phyloP scores from a whole-genome alignment of 2,888 invertebrate species.

The Eledona agricola region DNA sequence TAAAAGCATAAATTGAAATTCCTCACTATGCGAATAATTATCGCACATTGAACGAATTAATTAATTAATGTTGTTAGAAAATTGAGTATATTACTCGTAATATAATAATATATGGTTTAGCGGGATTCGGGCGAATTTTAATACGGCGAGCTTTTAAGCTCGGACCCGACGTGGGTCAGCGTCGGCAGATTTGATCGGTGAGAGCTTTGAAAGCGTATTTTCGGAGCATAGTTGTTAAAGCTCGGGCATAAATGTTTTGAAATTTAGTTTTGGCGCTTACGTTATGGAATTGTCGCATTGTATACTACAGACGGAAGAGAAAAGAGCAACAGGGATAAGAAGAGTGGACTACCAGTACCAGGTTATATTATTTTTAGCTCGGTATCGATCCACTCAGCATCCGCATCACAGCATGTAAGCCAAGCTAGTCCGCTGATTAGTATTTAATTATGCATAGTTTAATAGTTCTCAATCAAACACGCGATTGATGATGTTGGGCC shows the following conservation, averaged over 20 bases:
- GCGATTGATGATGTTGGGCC: conserved; percentile 26
- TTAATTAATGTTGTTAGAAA: too few relatives aligned
- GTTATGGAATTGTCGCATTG: conserved; percentile 4
- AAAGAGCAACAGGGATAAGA: conserved; percentile 22
- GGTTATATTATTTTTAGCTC: conserved; percentile 44
- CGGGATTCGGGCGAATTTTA: too few relatives aligned
- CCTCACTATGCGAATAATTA: too few relatives aligned
- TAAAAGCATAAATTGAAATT: too few relatives aligned
- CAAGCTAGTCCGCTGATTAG: conserved; percentile 33
- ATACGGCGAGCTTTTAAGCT: too few relatives aligned
- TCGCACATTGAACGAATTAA: too few relatives aligned
- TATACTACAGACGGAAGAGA: conserved; percentile 14
- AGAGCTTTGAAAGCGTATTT: too few relatives aligned
- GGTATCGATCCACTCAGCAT: conserved; percentile 40
- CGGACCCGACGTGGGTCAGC: too few relatives aligned
- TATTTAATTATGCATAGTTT: conserved; percentile 37
- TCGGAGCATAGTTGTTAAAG: too few relatives aligned
- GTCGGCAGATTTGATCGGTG: too few relatives aligned
- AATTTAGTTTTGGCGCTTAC: conserved; percentile 7
- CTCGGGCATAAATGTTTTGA: not conserved
- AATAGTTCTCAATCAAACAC: conserved; percentile 27
- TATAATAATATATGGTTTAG: too few relatives aligned
- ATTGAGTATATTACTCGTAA: too few relatives aligned
- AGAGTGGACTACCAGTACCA: conserved; percentile 30
- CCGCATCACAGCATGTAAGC: conserved; percentile 34